These are phyloP conservation scores for Eilema depressum DNA, from an alignment of 2,888 invertebrate genomes.

Conservation along the genomic window DNA sequence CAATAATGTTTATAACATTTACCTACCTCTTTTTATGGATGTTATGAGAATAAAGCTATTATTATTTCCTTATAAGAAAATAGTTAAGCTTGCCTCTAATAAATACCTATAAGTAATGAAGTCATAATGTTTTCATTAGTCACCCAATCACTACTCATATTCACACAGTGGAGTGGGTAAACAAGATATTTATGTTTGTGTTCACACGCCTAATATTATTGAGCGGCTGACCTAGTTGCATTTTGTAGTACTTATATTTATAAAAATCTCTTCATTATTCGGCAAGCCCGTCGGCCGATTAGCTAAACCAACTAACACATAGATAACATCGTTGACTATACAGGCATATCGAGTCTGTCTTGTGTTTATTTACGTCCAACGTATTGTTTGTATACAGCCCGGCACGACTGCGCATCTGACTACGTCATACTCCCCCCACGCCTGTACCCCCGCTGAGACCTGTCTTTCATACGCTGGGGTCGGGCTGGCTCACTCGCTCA, in stretches of 20 bases:
- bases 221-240: slow-evolving; percentile 26
- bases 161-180: not conserved
- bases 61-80: slow-evolving; percentile 2
- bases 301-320: slow-evolving; percentile 73
- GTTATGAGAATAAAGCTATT: not conserved
- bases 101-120: not conserved
- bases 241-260: slow-evolving; percentile 17
- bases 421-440: slow-evolving; percentile 79
- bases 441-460: slow-evolving; percentile 73
- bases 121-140: not conserved
- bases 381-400: slow-evolving; percentile 87
- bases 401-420: slow-evolving; percentile 85
- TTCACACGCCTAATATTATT: slow-evolving; percentile 11
- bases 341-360: slow-evolving; percentile 72
- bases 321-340: slow-evolving; percentile 77
- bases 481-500: slow-evolving; percentile 81
- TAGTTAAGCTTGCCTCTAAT: not conserved
- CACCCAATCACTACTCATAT: not conserved
- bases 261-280: slow-evolving; percentile 39
- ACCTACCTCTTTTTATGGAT: not conserved
- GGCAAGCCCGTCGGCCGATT: slow-evolving; percentile 57
- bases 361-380: slow-evolving; percentile 87
- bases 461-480: slow-evolving; percentile 79
- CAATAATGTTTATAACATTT: not conserved
- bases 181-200: not conserved